Base-by-base conservation (phyloP, 2,888 invertebrate genomes). In the Seira ritae region DNA sequence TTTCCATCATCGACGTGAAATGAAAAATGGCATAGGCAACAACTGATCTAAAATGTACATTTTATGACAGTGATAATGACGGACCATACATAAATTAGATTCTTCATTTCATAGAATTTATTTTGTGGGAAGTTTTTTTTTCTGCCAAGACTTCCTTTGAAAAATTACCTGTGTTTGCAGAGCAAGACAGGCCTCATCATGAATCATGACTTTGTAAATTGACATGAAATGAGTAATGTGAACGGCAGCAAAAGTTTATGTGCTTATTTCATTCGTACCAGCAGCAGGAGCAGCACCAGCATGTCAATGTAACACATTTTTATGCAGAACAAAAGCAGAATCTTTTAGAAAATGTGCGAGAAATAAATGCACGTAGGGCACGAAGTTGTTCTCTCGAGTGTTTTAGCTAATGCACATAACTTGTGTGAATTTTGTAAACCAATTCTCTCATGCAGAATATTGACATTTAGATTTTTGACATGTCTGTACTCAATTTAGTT, bases 401-500 rank as follows among this genome's bases (percentile, higher is more conserved):
- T 20, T 46, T 23, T 55, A 22, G 20, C 71, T n/a, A 23, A 50
- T 50, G 50, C 50, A 50, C 12, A 74, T 46, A 46, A 55, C 74
- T 23, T 76, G 76, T 76, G 76, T 76, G 76, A 76, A 76, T 76
- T 76, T 76, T 76, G 50, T 68, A 76, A 50, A 67, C 50, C 50
- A 24, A 76, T 31, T 76, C 76, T 76, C 76, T 76, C 76, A 76
- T 76, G 68, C 24, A 22, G 68, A 76, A 76, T 76, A 76, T 76
- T 76, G 76, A 76, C 76, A 76, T 76, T 76, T 37, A 23, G 12
- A 68, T 67, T 68, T 76, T 76, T 68, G 76, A 76, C 76, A 76
- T 76, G 76, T 50, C 50, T 76, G 68, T 68, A 50, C 50, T 50
- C 50, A 50, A 50, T 50, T 50, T 50, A 50, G 50, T 50, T 50